These are phyloP conservation scores for Phenganax stokvisi DNA, from an alignment of 92 coral and sea anemone species.

Conservation along the genomic window DNA sequence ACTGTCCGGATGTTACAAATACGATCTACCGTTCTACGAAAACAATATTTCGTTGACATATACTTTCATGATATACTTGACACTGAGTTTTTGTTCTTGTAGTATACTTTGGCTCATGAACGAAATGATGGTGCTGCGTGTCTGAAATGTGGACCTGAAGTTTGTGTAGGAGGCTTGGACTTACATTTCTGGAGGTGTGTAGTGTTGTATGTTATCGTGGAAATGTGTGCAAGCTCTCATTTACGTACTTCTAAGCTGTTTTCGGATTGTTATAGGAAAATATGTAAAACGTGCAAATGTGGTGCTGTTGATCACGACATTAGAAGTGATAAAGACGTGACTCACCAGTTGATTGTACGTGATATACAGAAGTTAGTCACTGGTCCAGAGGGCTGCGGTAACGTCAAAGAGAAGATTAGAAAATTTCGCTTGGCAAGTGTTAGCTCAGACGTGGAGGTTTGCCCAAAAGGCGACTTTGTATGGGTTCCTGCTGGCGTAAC, in stretches of 20 bases:
- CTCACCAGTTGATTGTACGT: constrained; percentile 71
- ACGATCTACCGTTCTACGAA: no score
- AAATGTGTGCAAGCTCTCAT: not conserved
- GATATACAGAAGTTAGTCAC: constrained; percentile 30
- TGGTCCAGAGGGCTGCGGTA: constrained; percentile 37
- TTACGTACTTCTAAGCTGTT: not conserved
- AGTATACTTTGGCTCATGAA: constrained; percentile 79
- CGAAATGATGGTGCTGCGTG: constrained; percentile 92
- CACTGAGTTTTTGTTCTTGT: constrained; percentile 1
- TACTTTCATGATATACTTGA: no score
- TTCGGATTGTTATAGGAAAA: constrained; percentile 56
- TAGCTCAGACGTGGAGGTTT: constrained; percentile 10
- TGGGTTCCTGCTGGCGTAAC: constrained; percentile 94
- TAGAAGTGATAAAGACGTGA: constrained; percentile 75
- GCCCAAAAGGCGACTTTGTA: constrained; percentile 58
- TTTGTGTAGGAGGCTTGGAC: constrained; percentile 90
- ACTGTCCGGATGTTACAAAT: no score
- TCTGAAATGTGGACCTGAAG: constrained; percentile 92
- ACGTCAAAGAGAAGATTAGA: constrained; percentile 33
- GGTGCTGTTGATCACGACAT: constrained; percentile 92
- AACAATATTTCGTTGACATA: no score
- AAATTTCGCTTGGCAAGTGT: constrained; percentile 36
- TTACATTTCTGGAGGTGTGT: constrained; percentile 97
- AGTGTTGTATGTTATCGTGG: not conserved
- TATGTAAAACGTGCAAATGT: constrained; percentile 97